Evolutionary conservation across 1,140 invertebrate genomes (phyloP).

Genomic region (Bilobella aurantiaca): DNA sequence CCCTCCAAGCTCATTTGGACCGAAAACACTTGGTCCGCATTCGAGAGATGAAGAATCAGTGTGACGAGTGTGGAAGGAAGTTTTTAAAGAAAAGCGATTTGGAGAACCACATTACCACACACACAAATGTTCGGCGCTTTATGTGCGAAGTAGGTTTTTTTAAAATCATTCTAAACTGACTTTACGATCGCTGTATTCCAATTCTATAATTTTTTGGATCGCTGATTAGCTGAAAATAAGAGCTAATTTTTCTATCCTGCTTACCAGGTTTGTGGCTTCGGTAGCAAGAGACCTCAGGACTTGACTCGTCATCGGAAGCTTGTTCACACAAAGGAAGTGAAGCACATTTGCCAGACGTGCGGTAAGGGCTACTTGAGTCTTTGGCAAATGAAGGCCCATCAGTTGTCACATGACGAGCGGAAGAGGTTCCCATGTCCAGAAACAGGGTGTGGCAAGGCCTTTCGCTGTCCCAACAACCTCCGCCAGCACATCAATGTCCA

Average conservation of each 20-base stretch:
- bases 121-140: neutral
- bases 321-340: neutral
- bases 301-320: neutral
- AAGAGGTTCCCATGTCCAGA: neutral
- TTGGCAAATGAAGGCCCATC: conserved; percentile 1
- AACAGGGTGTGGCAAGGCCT: neutral
- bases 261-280: neutral
- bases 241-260: neutral
- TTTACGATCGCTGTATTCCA: neutral
- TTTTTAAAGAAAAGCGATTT: neutral
- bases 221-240: neutral
- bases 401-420: neutral
- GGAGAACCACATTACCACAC: neutral
- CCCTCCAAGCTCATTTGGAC: neutral
- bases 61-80: neutral
- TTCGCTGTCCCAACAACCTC: conserved; percentile 1
- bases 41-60: neutral
- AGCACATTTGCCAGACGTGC: neutral
- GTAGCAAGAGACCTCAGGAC: neutral
- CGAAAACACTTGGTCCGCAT: neutral
- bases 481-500: neutral
- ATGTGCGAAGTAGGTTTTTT: neutral
- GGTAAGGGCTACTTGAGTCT: neutral
- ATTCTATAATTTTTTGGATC: neutral
- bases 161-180: neutral